Evolutionary conservation across 2,888 invertebrate genomes (phyloP).

Genomic region (Ochropleura leucogaster): DNA sequence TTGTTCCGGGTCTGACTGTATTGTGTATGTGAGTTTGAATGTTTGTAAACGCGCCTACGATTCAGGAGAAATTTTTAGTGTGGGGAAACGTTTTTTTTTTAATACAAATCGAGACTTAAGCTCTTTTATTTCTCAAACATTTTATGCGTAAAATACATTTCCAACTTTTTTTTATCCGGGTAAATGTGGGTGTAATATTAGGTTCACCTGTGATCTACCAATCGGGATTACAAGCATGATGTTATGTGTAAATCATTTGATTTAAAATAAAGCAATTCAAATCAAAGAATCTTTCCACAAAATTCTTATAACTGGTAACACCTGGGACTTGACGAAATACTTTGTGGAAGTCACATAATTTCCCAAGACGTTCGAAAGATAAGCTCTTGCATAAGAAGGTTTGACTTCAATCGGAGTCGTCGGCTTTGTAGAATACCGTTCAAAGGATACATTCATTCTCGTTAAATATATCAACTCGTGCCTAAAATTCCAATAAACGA

Average conservation of each 20-base stretch:
- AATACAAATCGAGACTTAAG: too few relatives aligned
- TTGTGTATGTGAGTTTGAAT: too few relatives aligned
- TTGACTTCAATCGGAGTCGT: slow-evolving; percentile 15
- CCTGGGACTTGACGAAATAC: slow-evolving; percentile 14
- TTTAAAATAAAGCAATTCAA: not conserved
- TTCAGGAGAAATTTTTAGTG: too few relatives aligned
- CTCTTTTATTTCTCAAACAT: too few relatives aligned
- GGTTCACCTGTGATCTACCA: too few relatives aligned
- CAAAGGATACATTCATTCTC: not conserved
- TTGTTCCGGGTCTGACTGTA: too few relatives aligned
- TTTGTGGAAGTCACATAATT: slow-evolving; percentile 27
- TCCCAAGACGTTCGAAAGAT: slow-evolving; percentile 43
- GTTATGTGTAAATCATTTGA: not conserved
- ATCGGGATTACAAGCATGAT: too few relatives aligned
- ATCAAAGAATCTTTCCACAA: not conserved
- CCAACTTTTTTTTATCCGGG: too few relatives aligned
- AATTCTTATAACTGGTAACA: slow-evolving; percentile 8
- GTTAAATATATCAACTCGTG: not conserved
- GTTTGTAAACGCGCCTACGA: too few relatives aligned
- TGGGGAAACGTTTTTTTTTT: too few relatives aligned
- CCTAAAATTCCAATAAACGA: not conserved
- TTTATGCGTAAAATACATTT: too few relatives aligned
- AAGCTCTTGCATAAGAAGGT: slow-evolving; percentile 15
- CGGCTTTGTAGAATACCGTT: not conserved
- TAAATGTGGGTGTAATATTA: too few relatives aligned